Base-by-base conservation (phyloP, 2,888 invertebrate genomes). In the Pseudanteris insignis region DNA sequence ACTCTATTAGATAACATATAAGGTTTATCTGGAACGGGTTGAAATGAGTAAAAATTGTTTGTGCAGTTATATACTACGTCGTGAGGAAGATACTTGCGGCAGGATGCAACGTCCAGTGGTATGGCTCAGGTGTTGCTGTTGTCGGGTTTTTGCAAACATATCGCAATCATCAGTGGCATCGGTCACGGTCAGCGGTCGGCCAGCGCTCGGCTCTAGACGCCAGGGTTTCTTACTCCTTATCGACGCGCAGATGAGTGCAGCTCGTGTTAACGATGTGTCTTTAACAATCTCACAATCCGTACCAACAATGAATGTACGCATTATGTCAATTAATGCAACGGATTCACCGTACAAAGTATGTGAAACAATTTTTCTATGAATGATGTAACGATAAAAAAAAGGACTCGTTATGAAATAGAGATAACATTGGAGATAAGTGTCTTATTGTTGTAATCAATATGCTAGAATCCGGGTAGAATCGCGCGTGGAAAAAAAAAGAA, bases 91-190 rank as follows among this genome's bases (percentile, higher is more conserved):
- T 47, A 55, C 48, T 43, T 37, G 38, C 54, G 60, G 43, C 48
- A 60, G 60, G 60, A 60, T 47, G 51, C 54, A 54, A 47, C 48
- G 48, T 48, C 54, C 33, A 47, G 38, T 32, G 26, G 54, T 15
- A 37, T 48, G 47, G 55, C 44, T 55, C 61, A 55, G 51, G 55
- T 57, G 57, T 51, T 60, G 59, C 50, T 58, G 64, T 62, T 64
- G 57, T 46, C 54, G 65, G 44, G 61, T 66, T 67, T 67, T 67
- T 67, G 64, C 64, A 58, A 63, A 61, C 51, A 57, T 63, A 64
- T 55, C 58, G 64, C 61, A 53, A 67, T 67, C 63, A 67, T 67
- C 64, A 67, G 66, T 58, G 58, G 67, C 64, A 63, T 54, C 60
- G 65, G 67, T 67, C 67, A 67, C 64, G 66, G 59, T 59, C 59